Conservation (phyloP, 2,888 invertebrate species). For the Magallana nippona region DNA sequence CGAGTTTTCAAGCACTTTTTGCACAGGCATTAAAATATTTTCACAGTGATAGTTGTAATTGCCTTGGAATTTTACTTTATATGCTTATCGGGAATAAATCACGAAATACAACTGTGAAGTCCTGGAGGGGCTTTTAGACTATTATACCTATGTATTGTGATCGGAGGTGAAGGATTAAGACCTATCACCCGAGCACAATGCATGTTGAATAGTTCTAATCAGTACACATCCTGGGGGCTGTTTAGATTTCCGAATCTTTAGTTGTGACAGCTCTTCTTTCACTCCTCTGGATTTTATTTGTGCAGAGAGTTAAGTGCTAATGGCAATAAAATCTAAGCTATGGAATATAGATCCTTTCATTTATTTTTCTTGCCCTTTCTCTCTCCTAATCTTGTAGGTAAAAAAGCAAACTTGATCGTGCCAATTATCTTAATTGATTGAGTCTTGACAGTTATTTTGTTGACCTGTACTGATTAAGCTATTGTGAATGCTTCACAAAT, state of each 20-base stretch:
- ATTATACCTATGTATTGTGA: constrained; percentile 13
- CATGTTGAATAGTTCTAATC: constrained; percentile 12
- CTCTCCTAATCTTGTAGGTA: no score
- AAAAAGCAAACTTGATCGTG: no score
- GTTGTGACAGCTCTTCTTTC: constrained; percentile 7
- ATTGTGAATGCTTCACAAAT: no score
- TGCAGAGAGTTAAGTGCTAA: not conserved
- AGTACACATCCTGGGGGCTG: constrained; percentile 4
- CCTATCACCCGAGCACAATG: constrained; percentile 17
- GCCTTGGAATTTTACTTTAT: constrained; percentile 8
- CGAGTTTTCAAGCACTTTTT: not conserved
- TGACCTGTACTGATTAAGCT: no score
- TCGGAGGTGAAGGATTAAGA: constrained; percentile 2
- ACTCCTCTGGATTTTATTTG: not conserved
- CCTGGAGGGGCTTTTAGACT: constrained; percentile 12
- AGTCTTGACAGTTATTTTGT: no score
- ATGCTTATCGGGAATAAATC: constrained; percentile 13
- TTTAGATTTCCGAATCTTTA: constrained; percentile 21
- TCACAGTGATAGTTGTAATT: constrained; percentile 17
- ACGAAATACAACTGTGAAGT: not conserved
- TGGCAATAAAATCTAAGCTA: not conserved
- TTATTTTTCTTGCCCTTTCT: not conserved
- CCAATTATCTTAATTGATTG: no score
- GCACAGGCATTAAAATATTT: constrained; percentile 1
- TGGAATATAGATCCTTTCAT: not conserved